Evolutionary conservation across 2,888 invertebrate genomes (phyloP).

Genomic region (Drosophila paramelanica): DNA sequence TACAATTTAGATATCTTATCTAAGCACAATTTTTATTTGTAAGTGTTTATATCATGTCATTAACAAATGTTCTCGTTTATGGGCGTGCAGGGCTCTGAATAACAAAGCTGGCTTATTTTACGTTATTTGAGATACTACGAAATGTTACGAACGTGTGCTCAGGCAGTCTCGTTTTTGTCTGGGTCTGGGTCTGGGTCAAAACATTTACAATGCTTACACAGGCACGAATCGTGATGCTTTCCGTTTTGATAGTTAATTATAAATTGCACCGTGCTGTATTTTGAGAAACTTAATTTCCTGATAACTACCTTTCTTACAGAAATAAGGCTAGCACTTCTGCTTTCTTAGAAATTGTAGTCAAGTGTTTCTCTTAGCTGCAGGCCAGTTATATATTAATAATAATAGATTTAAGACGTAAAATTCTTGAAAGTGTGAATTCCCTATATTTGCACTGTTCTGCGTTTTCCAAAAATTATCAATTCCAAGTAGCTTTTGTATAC

Average conservation of each 20-base stretch:
- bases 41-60: conserved; percentile 30
- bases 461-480: too few species aligned
- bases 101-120: not conserved
- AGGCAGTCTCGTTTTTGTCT: not conserved
- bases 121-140: conserved; percentile 4
- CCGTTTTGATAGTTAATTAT: not conserved
- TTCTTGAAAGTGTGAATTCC: too few species aligned
- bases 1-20: conserved; percentile 31
- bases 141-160: not conserved
- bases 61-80: not conserved
- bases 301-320: not conserved
- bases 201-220: not conserved
- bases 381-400: too few species aligned
- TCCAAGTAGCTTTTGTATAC: too few species aligned
- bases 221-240: not conserved
- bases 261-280: not conserved
- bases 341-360: not conserved
- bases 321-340: not conserved
- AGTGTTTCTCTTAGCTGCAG: too few species aligned
- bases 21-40: conserved; percentile 34
- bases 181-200: conserved; percentile 3
- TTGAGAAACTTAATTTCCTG: not conserved
- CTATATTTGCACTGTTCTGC: too few species aligned
- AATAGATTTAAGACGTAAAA: too few species aligned
- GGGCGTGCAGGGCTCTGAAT: not conserved